A percentile compares a stretch with the other conserved stretches of the same genome.
Evolutionary conservation across 2,888 invertebrate genomes (phyloP).

Genomic region (Camptogramma bilineatum): DNA sequence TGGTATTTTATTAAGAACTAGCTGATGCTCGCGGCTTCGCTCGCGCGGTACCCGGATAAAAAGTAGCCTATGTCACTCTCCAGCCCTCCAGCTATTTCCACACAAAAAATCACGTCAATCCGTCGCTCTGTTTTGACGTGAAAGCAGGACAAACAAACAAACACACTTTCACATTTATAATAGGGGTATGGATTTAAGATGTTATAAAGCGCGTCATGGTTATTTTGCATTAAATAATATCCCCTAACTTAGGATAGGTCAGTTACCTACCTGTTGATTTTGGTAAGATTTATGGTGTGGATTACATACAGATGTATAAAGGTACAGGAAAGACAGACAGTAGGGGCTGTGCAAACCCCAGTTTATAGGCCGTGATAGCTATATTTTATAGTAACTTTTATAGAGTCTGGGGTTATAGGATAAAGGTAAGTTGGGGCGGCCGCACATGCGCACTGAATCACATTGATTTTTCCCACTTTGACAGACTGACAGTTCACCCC

Average conservation of each 20-base stretch:
- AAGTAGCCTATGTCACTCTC: too few relatives aligned
- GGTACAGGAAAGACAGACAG: constrained; percentile 20
- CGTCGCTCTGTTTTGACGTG: too few relatives aligned
- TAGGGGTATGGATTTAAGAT: too few relatives aligned
- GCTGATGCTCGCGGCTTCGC: too few relatives aligned
- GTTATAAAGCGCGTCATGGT: constrained; percentile 4
- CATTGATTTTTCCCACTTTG: constrained; percentile 84
- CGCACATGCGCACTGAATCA: constrained; percentile 75
- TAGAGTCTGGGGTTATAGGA: constrained; percentile 17
- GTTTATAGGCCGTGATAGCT: constrained; percentile 29
- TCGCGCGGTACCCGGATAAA: too few relatives aligned
- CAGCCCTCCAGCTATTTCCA: too few relatives aligned
- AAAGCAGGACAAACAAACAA: too few relatives aligned
- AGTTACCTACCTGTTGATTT: constrained; percentile 41
- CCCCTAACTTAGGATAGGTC: constrained; percentile 40
- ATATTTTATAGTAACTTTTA: constrained; percentile 27
- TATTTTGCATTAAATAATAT: constrained; percentile 23
- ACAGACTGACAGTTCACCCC: constrained; percentile 83
- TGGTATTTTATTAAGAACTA: background rate
- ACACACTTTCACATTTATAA: too few relatives aligned
- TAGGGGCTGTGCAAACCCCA: constrained; percentile 32
- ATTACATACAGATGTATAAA: constrained; percentile 26
- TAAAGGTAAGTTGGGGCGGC: constrained; percentile 55
- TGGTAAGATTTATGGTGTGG: constrained; percentile 31
- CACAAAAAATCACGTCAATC: too few relatives aligned